Evolutionary conservation across 2,113 vertebrate genomes (phyloP), one percentile per base, ranked within the genome.

Genomic region (Calyptommatus sinebrachiatus): DNA sequence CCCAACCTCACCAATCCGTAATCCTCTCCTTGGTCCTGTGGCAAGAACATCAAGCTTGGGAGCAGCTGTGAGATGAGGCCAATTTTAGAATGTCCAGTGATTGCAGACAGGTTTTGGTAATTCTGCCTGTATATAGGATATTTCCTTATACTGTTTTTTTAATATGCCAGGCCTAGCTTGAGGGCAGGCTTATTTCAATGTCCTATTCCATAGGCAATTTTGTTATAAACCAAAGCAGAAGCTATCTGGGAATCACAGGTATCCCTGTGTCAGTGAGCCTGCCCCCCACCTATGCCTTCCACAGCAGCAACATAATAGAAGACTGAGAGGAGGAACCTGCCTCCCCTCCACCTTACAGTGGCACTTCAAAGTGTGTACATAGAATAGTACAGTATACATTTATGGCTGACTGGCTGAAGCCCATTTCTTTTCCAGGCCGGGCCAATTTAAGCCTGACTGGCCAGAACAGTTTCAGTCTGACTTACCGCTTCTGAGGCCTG

Each of bases 11-110:
- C n/a, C 48, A 69, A 16, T 24, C 31, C n/a, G 3, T 88, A 91
- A 87, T 90, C 86, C 86, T 88, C 88, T 87, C 84, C 83, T 85
- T 85, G 89, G 90, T 86, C 85, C 86, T 89, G 86, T 85, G 84
- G 88, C 89, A 89, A 91, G 85, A 82, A 48, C 83, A 83, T 88
- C 68, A 63, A 84, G 86, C 87, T 77, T 4, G 6, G 85, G 79
- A 87, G 73, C 84, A 78, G 85, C 88, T 86, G 82, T n/a, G 82
- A 84, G 83, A 87, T 86, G 85, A 57, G 83, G 77, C 20, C 87
- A 70, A 70, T 68, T 85, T 80, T 0, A 0, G 12, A 0, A 78
- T 11, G 57, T 1, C 0, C 63, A 66, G 73, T 31, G 21, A 26
- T 1, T 0, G 0, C 2, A 69, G 45, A 65, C 24, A 72, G 67